phyloP scores from a whole-genome alignment of 1,140 invertebrate species.

The Pseudomyrmex sp. region DNA sequence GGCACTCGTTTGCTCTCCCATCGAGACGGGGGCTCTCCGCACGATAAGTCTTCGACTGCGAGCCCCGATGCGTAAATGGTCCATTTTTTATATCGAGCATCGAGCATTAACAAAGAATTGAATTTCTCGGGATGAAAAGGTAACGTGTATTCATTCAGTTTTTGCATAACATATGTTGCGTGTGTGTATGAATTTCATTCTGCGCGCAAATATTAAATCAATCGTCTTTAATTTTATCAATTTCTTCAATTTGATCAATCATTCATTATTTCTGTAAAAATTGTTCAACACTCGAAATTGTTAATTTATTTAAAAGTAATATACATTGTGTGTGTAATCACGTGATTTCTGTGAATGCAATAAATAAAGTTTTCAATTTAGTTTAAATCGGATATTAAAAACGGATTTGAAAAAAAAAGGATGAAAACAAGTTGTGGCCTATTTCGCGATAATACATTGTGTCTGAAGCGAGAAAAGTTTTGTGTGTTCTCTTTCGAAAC shows the following conservation, averaged over 20 bases:
- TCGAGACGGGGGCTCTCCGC: background rate
- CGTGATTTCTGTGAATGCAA: background rate
- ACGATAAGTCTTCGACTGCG: conserved; percentile 17
- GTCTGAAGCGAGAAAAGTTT: no score
- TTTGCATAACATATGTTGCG: background rate
- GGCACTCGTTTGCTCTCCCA: conserved; percentile 3
- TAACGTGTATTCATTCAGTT: background rate
- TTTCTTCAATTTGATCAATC: no score
- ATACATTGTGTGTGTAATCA: background rate
- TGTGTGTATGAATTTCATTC: background rate
- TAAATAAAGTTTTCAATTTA: background rate
- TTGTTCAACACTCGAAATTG: background rate
- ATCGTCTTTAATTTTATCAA: no score
- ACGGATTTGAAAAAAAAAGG: background rate
- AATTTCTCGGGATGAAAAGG: background rate
- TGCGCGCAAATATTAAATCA: no score
- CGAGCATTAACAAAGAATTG: background rate
- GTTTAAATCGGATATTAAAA: background rate
- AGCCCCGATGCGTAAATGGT: conserved; percentile 8
- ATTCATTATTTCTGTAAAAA: background rate
- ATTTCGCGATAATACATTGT: no score
- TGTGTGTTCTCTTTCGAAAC: no score
- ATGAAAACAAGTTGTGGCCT: no score
- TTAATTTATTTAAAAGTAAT: no score
- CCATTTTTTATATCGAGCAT: conserved; percentile 5